Evolutionary conservation across 2,113 vertebrate genomes (phyloP).

Genomic region (Nycticebus coucang): DNA sequence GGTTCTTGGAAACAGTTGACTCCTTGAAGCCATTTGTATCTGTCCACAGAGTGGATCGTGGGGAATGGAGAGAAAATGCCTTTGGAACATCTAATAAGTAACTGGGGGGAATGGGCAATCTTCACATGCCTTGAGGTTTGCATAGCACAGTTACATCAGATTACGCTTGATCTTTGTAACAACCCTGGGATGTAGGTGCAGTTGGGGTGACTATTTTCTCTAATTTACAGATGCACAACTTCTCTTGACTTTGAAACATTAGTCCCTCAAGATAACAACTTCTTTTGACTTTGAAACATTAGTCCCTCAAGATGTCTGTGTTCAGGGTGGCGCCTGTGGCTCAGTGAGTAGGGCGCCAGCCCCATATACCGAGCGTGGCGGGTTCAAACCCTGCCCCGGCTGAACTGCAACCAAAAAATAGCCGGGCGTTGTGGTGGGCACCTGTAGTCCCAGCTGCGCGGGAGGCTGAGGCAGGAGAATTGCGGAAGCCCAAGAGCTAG

Average conservation of each 20-base stretch:
- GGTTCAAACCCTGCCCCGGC: too few relatives aligned
- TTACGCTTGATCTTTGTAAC: background rate
- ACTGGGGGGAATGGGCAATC: background rate
- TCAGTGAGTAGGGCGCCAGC: too few relatives aligned
- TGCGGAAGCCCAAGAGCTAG: too few relatives aligned
- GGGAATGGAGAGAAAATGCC: background rate
- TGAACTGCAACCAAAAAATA: too few relatives aligned
- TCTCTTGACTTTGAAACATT: background rate
- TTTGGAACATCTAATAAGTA: background rate
- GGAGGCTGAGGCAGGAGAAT: too few relatives aligned
- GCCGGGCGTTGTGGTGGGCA: too few relatives aligned
- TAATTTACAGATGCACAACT: background rate
- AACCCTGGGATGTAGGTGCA: background rate
- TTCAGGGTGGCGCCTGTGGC: too few relatives aligned
- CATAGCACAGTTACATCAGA: accelerated
- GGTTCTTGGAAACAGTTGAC: background rate
- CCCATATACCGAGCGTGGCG: too few relatives aligned
- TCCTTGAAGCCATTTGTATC: background rate
- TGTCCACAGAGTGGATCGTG: background rate
- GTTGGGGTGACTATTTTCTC: background rate
- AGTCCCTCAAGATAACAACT: background rate
- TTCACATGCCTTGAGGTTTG: background rate
- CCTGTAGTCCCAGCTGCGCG: too few relatives aligned
- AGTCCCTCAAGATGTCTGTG: too few relatives aligned
- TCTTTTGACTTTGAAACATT: too few relatives aligned